These are phyloP conservation scores for Myopa testacea DNA, from an alignment of 2,888 invertebrate species.

Conservation along the genomic window DNA sequence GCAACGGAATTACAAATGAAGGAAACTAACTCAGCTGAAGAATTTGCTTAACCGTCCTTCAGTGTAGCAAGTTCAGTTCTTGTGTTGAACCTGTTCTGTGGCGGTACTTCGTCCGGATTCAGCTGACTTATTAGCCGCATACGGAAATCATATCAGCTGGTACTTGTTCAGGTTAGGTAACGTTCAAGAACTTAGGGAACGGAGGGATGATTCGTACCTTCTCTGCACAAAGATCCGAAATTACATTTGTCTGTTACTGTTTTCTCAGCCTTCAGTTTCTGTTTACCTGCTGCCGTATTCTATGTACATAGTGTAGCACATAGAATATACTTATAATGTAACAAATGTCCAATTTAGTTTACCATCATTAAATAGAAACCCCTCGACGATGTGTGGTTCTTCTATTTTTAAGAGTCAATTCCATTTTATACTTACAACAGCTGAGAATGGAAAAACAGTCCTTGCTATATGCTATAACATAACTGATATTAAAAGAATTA, in stretches of 20 bases:
- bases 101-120: neutral
- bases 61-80: neutral
- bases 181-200: neutral
- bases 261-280: too few species aligned
- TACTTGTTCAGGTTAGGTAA: neutral
- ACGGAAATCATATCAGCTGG: neutral
- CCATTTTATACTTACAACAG: too few species aligned
- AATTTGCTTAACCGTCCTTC: constrained; percentile 5
- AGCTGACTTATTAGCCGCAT: neutral
- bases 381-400: too few species aligned
- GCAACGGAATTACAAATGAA: constrained; percentile 42
- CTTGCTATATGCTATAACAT: too few species aligned
- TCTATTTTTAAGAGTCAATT: too few species aligned
- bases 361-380: too few species aligned
- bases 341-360: too few species aligned
- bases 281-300: too few species aligned
- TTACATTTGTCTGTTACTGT: neutral
- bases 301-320: too few species aligned
- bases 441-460: too few species aligned
- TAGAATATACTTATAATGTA: too few species aligned
- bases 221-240: neutral
- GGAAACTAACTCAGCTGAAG: constrained; percentile 21
- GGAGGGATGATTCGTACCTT: neutral
- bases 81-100: constrained; percentile 24
- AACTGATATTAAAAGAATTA: too few species aligned